Evolutionary conservation across 2,888 invertebrate genomes (phyloP), one percentile per base, ranked within the genome.

Genomic region (Platypus cylindrus): DNA sequence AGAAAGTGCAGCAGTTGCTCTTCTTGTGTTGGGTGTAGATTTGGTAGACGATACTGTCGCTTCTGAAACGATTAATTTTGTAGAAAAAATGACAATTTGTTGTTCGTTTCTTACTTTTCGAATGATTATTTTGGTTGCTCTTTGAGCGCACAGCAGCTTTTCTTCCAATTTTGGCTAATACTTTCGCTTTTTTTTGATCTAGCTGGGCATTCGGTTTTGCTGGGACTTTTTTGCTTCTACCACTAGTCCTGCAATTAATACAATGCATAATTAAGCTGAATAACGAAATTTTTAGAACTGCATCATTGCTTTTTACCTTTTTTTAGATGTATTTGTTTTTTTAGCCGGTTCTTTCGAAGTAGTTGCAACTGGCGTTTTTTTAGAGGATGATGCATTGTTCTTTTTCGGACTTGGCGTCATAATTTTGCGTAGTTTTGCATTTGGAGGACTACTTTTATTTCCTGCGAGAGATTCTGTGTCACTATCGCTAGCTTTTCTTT

Each of bases 111-210:
- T 44, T 39, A 47, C 45, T 45, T 44, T 45, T 48, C 18, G 33
- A 24, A 26, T 33, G 38, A 11, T 17, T 37, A 26, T 37, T 36
- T 1, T 27, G n/a, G 18, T 32, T 37, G 16, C 44, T 14, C 13
- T 38, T 27, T 15, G 38, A 24, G 25, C n/a, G 18, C 12, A 45
- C 44, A 3, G 55, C 49, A 17, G 50, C 45, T 43, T 58, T 56
- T 41, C 55, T 56, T 3, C 55, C 60, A 32, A 62, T 57, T 49
- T 61, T 62, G 3, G 61, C 62, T 37, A 62, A 45, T 11, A 60
- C 59, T 37, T 55, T 57, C 8, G 63, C 62, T 44, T 63, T 63
- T 31, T 63, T 63, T 36, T 54, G 55, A 44, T 63, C 63, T 23
- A 63, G 54, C n/a, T 59, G 52, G 0, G 60, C 55, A 48, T 48